phyloP scores from a whole-genome alignment of 2,113 vertebrate genomes.

The Epinephelus moara region DNA sequence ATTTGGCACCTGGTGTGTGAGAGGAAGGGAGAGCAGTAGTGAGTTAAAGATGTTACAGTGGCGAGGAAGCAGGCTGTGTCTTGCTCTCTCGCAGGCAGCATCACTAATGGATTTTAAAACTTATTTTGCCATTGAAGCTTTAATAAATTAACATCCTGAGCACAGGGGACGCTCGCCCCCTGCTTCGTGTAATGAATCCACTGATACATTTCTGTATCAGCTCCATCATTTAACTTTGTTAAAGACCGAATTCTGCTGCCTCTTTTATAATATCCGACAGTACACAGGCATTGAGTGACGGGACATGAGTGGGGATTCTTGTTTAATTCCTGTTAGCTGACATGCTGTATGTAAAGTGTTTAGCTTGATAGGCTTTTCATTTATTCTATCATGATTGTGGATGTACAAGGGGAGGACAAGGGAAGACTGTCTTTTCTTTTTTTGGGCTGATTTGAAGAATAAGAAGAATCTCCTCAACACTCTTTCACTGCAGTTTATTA shows the following conservation, averaged over 20 bases:
- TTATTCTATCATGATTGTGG: neutral
- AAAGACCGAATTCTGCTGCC: neutral
- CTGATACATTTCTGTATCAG: neutral
- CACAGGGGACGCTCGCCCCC: neutral
- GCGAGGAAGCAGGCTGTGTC: neutral
- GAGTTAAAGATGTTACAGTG: neutral
- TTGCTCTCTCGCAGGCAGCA: neutral
- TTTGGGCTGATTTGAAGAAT: neutral
- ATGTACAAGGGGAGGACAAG: neutral
- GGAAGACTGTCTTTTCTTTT: neutral
- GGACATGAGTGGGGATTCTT: neutral
- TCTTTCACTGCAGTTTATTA: neutral
- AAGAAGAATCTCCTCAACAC: neutral
- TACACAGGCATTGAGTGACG: neutral
- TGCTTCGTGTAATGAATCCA: neutral
- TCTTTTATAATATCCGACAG: neutral
- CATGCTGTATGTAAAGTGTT: neutral
- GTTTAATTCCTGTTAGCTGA: neutral
- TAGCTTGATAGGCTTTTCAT: neutral
- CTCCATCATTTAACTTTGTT: neutral
- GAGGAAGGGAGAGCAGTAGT: neutral
- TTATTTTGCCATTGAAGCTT: neutral
- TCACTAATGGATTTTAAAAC: neutral
- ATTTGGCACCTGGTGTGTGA: neutral
- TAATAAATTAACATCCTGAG: neutral